A percentile compares a stretch with the other conserved stretches of the same genome.
phyloP scores from a whole-genome alignment of 2,113 vertebrate genomes.

The Pleuronectes platessa region DNA sequence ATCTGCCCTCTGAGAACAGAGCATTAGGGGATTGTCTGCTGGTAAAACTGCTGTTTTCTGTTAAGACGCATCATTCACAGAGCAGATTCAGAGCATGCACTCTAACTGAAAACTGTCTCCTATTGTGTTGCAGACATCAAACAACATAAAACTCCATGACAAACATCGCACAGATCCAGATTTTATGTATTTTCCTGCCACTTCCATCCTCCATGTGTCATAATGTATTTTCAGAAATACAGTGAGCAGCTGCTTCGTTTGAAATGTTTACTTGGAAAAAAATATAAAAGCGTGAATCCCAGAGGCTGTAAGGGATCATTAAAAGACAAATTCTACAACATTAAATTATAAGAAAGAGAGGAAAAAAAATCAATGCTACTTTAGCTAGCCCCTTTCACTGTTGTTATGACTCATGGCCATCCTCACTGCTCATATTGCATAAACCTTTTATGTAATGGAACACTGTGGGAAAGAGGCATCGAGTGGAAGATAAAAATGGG shows the following conservation, averaged over 20 bases:
- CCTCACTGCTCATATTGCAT: conserved; percentile 79
- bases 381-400: conserved; percentile 65
- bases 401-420: conserved; percentile 80
- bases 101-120: conserved; percentile 39
- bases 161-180: conserved; percentile 4
- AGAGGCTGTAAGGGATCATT: conserved; percentile 17
- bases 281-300: conserved; percentile 15
- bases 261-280: conserved; percentile 20
- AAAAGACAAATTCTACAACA: conserved; percentile 38
- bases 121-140: conserved; percentile 19
- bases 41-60: conserved; percentile 30
- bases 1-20: conserved; percentile 15
- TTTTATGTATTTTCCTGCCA: conserved; percentile 1
- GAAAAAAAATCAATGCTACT: conserved; percentile 70
- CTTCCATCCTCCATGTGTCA: conserved; percentile 13
- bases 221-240: conserved; percentile 5
- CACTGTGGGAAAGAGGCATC: conserved; percentile 79
- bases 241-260: conserved; percentile 20
- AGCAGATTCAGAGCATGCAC: conserved; percentile 33
- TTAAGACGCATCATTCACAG: conserved; percentile 26
- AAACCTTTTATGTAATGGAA: conserved; percentile 84
- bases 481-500: conserved; percentile 79
- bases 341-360: conserved; percentile 35
- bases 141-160: conserved; percentile 13
- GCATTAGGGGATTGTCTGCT: conserved; percentile 25